A percentile compares a stretch with the other conserved stretches of the same genome.
These are phyloP conservation scores for Clanis bilineata DNA, from an alignment of 2,888 invertebrate species.

Conservation along the genomic window DNA sequence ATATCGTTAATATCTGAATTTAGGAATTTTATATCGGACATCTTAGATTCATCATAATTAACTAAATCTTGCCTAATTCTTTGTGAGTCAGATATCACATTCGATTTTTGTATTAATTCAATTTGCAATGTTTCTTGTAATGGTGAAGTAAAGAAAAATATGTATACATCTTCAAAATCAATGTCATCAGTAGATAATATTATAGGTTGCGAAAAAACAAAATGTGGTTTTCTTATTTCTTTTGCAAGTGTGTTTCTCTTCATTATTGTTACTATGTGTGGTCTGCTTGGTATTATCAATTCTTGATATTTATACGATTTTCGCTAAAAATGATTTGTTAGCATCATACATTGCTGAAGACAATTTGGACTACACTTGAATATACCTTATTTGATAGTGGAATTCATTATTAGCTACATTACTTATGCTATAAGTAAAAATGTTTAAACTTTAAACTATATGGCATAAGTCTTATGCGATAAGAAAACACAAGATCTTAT, in stretches of 20 bases:
- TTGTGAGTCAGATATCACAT: background rate
- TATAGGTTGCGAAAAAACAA: conserved; percentile 34
- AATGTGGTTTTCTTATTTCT: conserved; percentile 14
- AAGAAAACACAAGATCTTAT: too few species aligned
- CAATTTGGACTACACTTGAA: background rate
- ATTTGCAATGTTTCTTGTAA: conserved; percentile 13
- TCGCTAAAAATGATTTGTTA: conserved; percentile 52
- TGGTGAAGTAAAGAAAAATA: conserved; percentile 38
- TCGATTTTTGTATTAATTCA: background rate
- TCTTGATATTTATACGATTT: conserved; percentile 60
- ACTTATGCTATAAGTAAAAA: too few species aligned
- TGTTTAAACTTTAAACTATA: too few species aligned
- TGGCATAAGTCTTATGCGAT: too few species aligned
- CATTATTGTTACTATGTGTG: conserved; percentile 39
- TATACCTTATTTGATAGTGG: too few species aligned
- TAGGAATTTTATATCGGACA: background rate
- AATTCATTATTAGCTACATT: too few species aligned
- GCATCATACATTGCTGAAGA: conserved; percentile 7
- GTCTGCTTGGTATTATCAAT: conserved; percentile 42
- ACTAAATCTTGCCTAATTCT: background rate
- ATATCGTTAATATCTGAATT: background rate
- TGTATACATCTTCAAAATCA: conserved; percentile 28
- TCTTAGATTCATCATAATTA: background rate
- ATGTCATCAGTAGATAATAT: conserved; percentile 29
- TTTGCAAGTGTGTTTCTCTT: conserved; percentile 28